phyloP scores from a whole-genome alignment of 2,113 vertebrate species.

The Eonycteris spelaea region DNA sequence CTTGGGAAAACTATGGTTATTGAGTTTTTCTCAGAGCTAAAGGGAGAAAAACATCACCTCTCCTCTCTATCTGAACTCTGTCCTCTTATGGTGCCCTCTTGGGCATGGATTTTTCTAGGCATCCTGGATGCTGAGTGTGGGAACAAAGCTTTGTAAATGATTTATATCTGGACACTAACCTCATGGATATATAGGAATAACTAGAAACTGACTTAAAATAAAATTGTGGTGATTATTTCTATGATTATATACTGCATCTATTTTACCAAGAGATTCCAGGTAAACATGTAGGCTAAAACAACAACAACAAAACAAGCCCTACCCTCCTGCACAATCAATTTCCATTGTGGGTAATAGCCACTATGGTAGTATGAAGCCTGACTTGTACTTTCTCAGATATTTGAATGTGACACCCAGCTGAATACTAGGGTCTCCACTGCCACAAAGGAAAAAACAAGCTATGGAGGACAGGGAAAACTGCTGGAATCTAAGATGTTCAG shows the following conservation, averaged over 20 bases:
- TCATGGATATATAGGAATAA: neutral
- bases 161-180: neutral
- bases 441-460: neutral
- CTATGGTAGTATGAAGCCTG: no score
- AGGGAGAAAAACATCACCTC: neutral
- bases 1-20: neutral
- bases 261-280: neutral
- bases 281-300: neutral
- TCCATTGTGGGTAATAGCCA: neutral
- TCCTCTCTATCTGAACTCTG: neutral
- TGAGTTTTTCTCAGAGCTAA: slow-evolving; percentile 18
- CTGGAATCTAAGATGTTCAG: neutral
- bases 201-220: neutral
- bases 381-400: neutral
- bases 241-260: neutral
- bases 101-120: neutral
- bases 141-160: neutral
- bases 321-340: neutral
- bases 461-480: neutral
- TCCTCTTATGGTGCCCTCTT: neutral
- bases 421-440: neutral
- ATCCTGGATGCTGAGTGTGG: neutral
- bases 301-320: neutral
- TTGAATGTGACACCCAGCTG: neutral
- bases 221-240: neutral